Conservation (phyloP, 2,888 invertebrate genomes). For the Clanis bilineata region DNA sequence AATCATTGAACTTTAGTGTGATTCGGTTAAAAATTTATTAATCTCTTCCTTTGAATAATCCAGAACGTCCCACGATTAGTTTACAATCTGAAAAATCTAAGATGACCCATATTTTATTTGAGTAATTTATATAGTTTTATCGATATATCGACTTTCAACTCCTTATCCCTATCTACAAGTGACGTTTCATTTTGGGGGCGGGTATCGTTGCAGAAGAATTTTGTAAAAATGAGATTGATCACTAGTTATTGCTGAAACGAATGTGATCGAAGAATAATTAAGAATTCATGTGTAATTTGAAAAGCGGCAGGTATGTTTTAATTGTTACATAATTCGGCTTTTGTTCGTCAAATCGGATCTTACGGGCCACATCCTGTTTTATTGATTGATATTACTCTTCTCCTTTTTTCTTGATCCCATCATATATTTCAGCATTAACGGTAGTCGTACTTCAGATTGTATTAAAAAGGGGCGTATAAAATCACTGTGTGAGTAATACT, state of each 20-base stretch:
- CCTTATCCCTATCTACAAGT: slow-evolving; percentile 31
- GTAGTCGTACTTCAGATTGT: not conserved
- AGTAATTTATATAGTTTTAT: not conserved
- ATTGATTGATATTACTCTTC: slow-evolving; percentile 48
- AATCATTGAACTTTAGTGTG: too few relatives aligned
- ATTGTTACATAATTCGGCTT: slow-evolving; percentile 1
- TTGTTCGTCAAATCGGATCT: slow-evolving; percentile 16
- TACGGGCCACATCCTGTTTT: slow-evolving; percentile 63
- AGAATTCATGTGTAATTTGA: slow-evolving; percentile 42
- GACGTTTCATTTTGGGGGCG: slow-evolving; percentile 76
- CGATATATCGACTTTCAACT: not conserved
- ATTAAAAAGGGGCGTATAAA: not conserved
- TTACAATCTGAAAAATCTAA: too few relatives aligned
- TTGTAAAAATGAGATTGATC: slow-evolving; percentile 47
- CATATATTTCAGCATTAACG: not conserved
- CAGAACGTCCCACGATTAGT: too few relatives aligned
- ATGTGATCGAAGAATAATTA: slow-evolving; percentile 23
- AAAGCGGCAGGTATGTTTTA: slow-evolving; percentile 46
- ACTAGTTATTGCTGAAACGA: slow-evolving; percentile 27
- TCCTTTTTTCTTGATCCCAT: not conserved
- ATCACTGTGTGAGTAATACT: not conserved
- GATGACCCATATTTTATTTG: too few relatives aligned
- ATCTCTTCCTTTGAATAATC: too few relatives aligned
- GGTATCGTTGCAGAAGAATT: slow-evolving; percentile 50
- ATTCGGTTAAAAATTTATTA: too few relatives aligned